phyloP scores from a whole-genome alignment of 2,888 invertebrate species.

The Sarcophaga caerulescens region DNA sequence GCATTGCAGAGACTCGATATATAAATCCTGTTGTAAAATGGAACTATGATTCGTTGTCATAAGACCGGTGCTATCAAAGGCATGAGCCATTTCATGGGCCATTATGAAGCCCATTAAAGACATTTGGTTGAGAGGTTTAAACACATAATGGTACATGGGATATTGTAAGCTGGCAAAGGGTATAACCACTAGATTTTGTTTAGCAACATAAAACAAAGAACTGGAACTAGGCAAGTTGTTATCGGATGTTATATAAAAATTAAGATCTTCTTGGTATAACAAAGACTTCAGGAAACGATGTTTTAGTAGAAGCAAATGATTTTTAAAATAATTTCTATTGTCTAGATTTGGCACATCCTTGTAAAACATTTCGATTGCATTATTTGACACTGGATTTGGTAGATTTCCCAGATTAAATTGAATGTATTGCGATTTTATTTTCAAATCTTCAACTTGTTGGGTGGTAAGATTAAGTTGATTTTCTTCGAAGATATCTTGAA shows the following conservation, averaged over 20 bases:
- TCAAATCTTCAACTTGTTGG: not conserved
- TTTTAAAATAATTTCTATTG: constrained; percentile 36
- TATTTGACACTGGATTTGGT: not conserved
- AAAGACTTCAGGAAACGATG: too few relatives aligned
- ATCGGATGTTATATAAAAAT: not conserved
- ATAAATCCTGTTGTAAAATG: constrained; percentile 6
- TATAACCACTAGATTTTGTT: constrained; percentile 73
- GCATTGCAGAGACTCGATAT: constrained; percentile 63
- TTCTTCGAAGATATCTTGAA: too few relatives aligned
- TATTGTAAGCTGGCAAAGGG: constrained; percentile 64
- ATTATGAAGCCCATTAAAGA: constrained; percentile 75
- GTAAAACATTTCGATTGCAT: not conserved
- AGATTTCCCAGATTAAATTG: constrained; percentile 10
- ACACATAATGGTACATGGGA: constrained; percentile 24
- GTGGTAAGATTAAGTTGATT: not conserved
- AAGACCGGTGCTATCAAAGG: constrained; percentile 72
- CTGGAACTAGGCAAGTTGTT: constrained; percentile 65
- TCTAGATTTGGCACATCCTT: not conserved
- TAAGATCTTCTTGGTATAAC: too few relatives aligned
- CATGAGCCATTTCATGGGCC: constrained; percentile 76
- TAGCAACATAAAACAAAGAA: constrained; percentile 72
- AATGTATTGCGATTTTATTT: not conserved
- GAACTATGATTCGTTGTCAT: too few relatives aligned
- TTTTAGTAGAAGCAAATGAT: too few relatives aligned
- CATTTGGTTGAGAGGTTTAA: constrained; percentile 73